These are phyloP conservation scores for Muricea muricata DNA, from an alignment of 92 coral and sea anemone genomes.

Conservation along the genomic window DNA sequence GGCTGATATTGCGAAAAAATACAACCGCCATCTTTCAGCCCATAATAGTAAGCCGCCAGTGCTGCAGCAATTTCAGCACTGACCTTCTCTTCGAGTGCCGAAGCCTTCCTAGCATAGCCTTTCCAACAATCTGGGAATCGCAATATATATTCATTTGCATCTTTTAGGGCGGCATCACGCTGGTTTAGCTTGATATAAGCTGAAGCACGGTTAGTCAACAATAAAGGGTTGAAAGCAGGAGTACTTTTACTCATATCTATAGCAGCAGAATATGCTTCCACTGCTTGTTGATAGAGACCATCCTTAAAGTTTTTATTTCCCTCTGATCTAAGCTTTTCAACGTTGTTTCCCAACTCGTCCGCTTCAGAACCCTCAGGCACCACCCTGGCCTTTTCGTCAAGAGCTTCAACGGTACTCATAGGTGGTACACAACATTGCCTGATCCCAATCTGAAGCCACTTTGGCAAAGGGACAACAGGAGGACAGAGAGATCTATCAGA, in stretches of 20 bases:
- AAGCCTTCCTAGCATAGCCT: background rate
- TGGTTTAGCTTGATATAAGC: constrained; percentile 35
- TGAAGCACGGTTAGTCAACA: constrained; percentile 52
- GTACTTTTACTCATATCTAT: constrained; percentile 1
- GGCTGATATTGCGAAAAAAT: no score
- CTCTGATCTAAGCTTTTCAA: constrained; percentile 17
- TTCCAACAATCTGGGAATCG: constrained; percentile 2
- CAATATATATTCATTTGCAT: background rate
- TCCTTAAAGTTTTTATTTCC: constrained; percentile 31
- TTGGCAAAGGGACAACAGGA: constrained; percentile 24
- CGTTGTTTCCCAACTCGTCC: background rate
- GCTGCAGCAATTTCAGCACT: background rate
- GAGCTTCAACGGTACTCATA: background rate
- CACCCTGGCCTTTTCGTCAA: background rate
- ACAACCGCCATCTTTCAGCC: background rate
- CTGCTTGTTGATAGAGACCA: constrained; percentile 18
- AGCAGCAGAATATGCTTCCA: constrained; percentile 34
- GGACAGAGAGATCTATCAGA: constrained; percentile 7
- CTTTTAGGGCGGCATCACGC: background rate
- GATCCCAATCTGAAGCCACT: constrained; percentile 1
- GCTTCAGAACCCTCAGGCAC: background rate
- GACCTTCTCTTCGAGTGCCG: background rate
- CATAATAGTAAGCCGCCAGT: background rate
- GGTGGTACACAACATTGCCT: constrained; percentile 32
- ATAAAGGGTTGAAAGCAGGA: background rate